Evolutionary conservation across 2,797 vertebrate genomes (phyloP), one percentile per base, ranked within the genome.

Genomic region (Tiaroga cobitis): DNA sequence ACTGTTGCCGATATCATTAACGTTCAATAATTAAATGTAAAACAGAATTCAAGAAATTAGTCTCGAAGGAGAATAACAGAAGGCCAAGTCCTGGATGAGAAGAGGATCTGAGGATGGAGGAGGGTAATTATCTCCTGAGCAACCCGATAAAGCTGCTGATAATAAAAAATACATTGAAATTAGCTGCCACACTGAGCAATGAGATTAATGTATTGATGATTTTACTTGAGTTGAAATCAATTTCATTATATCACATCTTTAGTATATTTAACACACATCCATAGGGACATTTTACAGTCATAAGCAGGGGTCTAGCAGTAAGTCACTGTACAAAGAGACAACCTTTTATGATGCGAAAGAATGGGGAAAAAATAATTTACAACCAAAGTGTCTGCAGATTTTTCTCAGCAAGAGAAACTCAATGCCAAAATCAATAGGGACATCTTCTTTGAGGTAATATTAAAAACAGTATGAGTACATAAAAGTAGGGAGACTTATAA

Each of bases 141-240:
- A 49, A 16, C 15, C 46, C 46, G 46, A 49, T 49, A 49, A 16
- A 49, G 46, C 46, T 49, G 46, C 46, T 16, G 46, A 49, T 49
- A 49, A 49, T 49, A 49, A 39, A 9, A 70, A 85, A 91, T 91
- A 91, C 88, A 74, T 41, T 70, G 74, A 87, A 94, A 92, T 94
- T 91, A 92, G 72, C 87, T 67, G 80, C 81, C 68, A 83, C 79
- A 83, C 84, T 89, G 87, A 91, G 90, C 85, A 87, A 80, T 41
- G 85, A 72, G 11, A 85, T 90, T 86, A 86, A 83, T 81, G 37
- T 46, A 61, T 61, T n/a, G 4, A 81, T 90, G 90, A 92, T 87
- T 87, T 91, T 88, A 91, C 88, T 89, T 81, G 18, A 37, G 89
- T 87, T 89, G 54, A 88, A 91, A 91, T 81, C 59, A 51, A 16